Evolutionary conservation across 1,140 invertebrate species (phyloP).

Genomic region (Drosophila bocki): DNA sequence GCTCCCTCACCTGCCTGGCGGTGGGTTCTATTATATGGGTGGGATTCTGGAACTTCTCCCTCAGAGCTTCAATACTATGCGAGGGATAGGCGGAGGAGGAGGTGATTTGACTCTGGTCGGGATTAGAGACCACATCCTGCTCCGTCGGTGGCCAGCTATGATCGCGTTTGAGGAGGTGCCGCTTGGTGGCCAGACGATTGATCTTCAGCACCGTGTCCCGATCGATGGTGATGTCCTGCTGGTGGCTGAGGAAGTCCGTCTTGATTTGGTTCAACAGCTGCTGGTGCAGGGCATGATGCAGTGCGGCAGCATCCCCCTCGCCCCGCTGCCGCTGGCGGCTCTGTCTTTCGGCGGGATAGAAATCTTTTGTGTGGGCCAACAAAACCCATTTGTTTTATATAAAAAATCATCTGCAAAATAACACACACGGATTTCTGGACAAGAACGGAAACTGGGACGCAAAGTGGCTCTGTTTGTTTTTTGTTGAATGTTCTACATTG

Average conservation of each 20-base stretch:
- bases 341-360: slow-evolving; percentile 42
- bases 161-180: slow-evolving; percentile 71
- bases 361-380: slow-evolving; percentile 39
- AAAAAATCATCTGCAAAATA: slow-evolving; percentile 7
- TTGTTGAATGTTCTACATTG: slow-evolving; percentile 65
- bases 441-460: slow-evolving; percentile 19
- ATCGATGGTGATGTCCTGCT: slow-evolving; percentile 77
- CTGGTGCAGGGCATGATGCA: slow-evolving; percentile 68
- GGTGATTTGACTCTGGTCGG: slow-evolving; percentile 14
- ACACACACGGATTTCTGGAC: slow-evolving; percentile 11
- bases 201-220: slow-evolving; percentile 82
- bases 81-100: slow-evolving; percentile 39
- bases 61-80: slow-evolving; percentile 67
- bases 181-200: slow-evolving; percentile 73
- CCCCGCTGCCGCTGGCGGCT: slow-evolving; percentile 70
- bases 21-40: slow-evolving; percentile 67
- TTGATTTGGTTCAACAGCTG: slow-evolving; percentile 79
- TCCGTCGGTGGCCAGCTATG: slow-evolving; percentile 80
- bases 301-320: slow-evolving; percentile 16
- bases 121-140: slow-evolving; percentile 3
- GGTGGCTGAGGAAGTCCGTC: slow-evolving; percentile 71
- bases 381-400: slow-evolving; percentile 1
- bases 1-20: slow-evolving; percentile 39
- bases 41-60: slow-evolving; percentile 79
- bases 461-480: slow-evolving; percentile 32